Evolutionary conservation across 2,113 vertebrate species (phyloP), one percentile per base, ranked within the genome.

Genomic region (Paramormyrops kingsleyae): DNA sequence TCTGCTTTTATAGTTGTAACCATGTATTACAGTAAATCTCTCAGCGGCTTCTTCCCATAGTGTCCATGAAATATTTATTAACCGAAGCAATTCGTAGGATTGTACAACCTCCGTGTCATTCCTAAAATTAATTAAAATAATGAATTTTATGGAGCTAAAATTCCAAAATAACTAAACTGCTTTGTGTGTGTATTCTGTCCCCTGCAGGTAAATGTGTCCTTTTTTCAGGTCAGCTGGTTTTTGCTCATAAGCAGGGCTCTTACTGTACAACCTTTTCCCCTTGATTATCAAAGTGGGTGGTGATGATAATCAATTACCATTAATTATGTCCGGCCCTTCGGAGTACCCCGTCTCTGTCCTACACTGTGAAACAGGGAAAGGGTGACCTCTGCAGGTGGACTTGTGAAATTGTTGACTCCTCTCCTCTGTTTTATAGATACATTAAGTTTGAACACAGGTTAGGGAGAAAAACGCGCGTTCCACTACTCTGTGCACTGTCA

Each of bases 241-340:
- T 44, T 62, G 52, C 24, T 83, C 39, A 89, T 56, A 84, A 50
- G 49, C 35, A 46, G 50, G 52, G 44, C 21, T 35, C 80, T 88
- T 27, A 66, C 35, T 42, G 42, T 62, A 84, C 50, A 42, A 62
- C 80, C 39, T 50, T 62, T 39, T 46, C 53, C 80, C 80, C 52
- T 84, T n/a, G 50, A 50, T 59, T 84, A 44, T 89, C 88, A 84
- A 49, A 83, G 77, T 83, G 53, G 52, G 35, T 83, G 77, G 77
- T 83, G 24, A 39, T 50, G 31, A 50, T 62, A 62, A 85, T 89
- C 89, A 84, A 62, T 89, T 89, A 85, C 80, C 89, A 85, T 85
- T 42, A 56, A 89, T 89, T 89, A 85, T 85, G 24, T 27, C 47
- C 42, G 46, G 42, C 89, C 77, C 80, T 85, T 59, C 3, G 31